phyloP scores from a whole-genome alignment of 2,113 vertebrate genomes.

The Catharus minimus region DNA sequence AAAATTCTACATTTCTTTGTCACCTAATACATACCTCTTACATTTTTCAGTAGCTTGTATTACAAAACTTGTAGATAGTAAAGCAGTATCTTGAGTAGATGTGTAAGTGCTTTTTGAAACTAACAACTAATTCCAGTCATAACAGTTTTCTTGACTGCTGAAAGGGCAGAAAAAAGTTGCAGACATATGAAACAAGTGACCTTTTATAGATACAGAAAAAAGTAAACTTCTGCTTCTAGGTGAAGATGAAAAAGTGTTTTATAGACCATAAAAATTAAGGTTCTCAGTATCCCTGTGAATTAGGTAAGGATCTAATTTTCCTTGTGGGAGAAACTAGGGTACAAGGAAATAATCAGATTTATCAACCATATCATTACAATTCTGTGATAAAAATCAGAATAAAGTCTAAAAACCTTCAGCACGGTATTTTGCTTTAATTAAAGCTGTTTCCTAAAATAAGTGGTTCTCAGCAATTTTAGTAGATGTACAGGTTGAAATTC shows the following conservation, averaged over 20 bases:
- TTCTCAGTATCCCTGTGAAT: neutral
- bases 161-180: neutral
- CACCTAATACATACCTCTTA: neutral
- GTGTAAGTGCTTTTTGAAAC: neutral
- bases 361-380: neutral
- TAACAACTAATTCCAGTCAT: neutral
- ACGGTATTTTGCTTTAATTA: neutral
- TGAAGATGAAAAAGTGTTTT: neutral
- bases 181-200: neutral
- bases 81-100: neutral
- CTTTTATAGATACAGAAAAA: neutral
- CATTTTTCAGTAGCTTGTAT: neutral
- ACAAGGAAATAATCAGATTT: neutral
- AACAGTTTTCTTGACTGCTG: neutral
- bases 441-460: neutral
- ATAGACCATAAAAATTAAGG: neutral
- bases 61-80: neutral
- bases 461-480: neutral
- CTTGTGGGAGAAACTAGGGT: neutral
- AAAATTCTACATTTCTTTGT: neutral
- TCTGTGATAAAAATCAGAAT: neutral
- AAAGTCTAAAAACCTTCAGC: neutral
- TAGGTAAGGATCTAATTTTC: neutral
- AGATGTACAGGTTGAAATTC: neutral
- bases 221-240: neutral